phyloP scores from a whole-genome alignment of 2,797 vertebrate genomes.

The Pseudopleuronectes americanus region DNA sequence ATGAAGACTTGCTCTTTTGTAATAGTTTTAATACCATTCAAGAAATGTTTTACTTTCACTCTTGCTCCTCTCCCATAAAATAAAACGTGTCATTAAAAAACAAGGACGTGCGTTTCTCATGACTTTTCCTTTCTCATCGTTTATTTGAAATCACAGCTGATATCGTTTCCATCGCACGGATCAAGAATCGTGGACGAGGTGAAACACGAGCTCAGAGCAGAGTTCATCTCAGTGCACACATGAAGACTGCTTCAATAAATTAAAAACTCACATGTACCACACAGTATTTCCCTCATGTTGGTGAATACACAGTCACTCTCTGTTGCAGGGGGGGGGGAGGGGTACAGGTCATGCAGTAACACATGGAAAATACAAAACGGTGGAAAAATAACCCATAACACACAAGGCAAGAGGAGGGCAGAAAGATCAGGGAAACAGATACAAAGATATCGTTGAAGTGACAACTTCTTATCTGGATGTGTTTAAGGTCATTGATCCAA shows the following conservation, averaged over 20 bases:
- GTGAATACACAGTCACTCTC: conserved; percentile 13
- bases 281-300: conserved; percentile 49
- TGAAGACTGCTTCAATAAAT: conserved; percentile 82
- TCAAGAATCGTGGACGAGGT: conserved; percentile 68
- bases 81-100: conserved; percentile 75
- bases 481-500: conserved; percentile 14
- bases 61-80: conserved; percentile 67
- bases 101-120: conserved; percentile 9
- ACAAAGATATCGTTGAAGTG: conserved; percentile 14
- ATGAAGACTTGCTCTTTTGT: conserved; percentile 71
- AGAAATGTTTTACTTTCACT: conserved; percentile 70
- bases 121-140: conserved; percentile 35
- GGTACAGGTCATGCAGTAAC: conserved; percentile 56
- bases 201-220: conserved; percentile 56
- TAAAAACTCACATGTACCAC: conserved; percentile 69
- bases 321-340: background rate
- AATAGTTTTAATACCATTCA: conserved; percentile 79
- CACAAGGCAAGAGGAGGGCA: conserved; percentile 19
- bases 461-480: background rate
- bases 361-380: conserved; percentile 34
- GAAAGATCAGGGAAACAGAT: conserved; percentile 11
- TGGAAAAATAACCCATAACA: conserved; percentile 8
- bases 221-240: conserved; percentile 77
- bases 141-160: conserved; percentile 57
- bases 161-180: conserved; percentile 65